These are phyloP conservation scores for Vulpes vulpes DNA, from an alignment of 2,113 vertebrate genomes.

Conservation along the genomic window DNA sequence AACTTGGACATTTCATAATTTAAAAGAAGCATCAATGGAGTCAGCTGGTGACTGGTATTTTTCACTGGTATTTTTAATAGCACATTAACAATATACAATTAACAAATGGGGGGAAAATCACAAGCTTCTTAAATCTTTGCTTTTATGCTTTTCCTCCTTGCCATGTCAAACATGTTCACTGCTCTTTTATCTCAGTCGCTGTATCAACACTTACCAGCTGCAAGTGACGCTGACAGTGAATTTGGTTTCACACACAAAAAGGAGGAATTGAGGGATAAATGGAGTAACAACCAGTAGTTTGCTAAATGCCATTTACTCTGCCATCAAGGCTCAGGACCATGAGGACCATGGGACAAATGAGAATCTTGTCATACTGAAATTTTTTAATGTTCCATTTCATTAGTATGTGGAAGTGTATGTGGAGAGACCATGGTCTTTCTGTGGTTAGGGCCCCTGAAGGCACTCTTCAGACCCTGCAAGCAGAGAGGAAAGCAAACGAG, in stretches of 20 bases:
- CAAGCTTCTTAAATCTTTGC: neutral
- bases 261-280: neutral
- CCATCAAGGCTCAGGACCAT: neutral
- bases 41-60: neutral
- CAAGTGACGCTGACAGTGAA: accelerated
- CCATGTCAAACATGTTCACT: neutral
- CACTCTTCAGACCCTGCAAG: neutral
- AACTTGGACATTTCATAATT: neutral
- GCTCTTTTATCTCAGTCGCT: neutral
- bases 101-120: too few species aligned
- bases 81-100: neutral
- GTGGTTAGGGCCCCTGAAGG: neutral
- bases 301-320: slow-evolving; percentile 36
- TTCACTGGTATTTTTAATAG: neutral
- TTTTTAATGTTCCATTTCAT: neutral
- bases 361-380: neutral
- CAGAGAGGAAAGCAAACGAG: neutral
- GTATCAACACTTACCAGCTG: accelerated
- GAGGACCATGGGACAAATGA: neutral
- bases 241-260: neutral
- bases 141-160: neutral
- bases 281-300: accelerated
- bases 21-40: neutral
- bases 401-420: neutral
- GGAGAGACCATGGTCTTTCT: neutral